Evolutionary conservation across 2,797 vertebrate species (phyloP).

Genomic region (Pelobates cultripes): DNA sequence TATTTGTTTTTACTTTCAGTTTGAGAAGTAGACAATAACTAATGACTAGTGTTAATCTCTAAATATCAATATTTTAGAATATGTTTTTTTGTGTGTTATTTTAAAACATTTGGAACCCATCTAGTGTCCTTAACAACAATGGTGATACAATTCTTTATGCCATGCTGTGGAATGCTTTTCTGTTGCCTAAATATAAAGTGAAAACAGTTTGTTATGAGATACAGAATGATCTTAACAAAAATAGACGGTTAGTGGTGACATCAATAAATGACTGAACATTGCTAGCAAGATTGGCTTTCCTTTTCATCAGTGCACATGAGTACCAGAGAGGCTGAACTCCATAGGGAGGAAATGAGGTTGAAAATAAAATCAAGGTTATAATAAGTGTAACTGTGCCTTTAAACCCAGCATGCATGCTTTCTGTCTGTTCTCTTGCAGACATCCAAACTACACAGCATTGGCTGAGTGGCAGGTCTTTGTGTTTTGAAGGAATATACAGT

Average conservation of each 20-base stretch:
- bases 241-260: slow-evolving; percentile 6
- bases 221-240: neutral
- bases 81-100: too few relatives aligned
- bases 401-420: slow-evolving; percentile 45
- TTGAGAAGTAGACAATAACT: too few relatives aligned
- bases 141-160: too few relatives aligned
- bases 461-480: slow-evolving; percentile 43
- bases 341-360: slow-evolving; percentile 38
- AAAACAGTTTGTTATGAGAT: slow-evolving; percentile 18
- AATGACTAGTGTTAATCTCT: too few relatives aligned
- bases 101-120: too few relatives aligned
- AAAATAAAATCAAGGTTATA: slow-evolving; percentile 44
- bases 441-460: slow-evolving; percentile 32
- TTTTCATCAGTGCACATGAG: slow-evolving; percentile 41
- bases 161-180: too few relatives aligned
- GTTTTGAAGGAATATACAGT: slow-evolving; percentile 32
- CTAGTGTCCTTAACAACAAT: too few relatives aligned
- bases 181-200: too few relatives aligned
- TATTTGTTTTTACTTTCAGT: too few relatives aligned
- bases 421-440: slow-evolving; percentile 29
- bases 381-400: slow-evolving; percentile 35
- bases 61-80: too few relatives aligned
- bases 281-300: slow-evolving; percentile 17
- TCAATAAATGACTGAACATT: slow-evolving; percentile 46
- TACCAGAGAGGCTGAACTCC: slow-evolving; percentile 29